phyloP scores from a whole-genome alignment of 2,888 invertebrate species.

The Lochmaea crataegi region DNA sequence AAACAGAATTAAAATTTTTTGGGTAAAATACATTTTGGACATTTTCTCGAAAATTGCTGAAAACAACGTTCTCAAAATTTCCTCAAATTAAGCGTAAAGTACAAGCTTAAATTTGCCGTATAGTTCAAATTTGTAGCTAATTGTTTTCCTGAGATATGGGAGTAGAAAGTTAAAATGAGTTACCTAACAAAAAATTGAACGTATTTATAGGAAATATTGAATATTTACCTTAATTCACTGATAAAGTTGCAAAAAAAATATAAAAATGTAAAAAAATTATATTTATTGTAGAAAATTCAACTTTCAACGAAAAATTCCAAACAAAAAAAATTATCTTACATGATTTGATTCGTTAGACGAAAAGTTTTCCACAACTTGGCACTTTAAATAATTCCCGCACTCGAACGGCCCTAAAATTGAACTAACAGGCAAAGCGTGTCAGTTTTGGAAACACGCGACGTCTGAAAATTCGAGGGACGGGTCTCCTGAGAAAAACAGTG shows the following conservation, averaged over 20 bases:
- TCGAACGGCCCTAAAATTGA: conserved; percentile 13
- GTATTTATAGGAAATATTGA: too few relatives aligned
- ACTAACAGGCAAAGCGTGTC: conserved; percentile 26
- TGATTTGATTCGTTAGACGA: background rate
- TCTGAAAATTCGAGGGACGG: conserved; percentile 32
- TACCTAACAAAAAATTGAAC: too few relatives aligned
- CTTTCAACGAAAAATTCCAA: too few relatives aligned
- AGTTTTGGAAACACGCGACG: conserved; percentile 26
- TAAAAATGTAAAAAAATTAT: background rate
- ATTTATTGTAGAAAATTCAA: background rate
- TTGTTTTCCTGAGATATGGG: too few relatives aligned
- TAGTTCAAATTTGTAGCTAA: too few relatives aligned
- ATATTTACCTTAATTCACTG: background rate
- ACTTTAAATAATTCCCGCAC: conserved; percentile 2
- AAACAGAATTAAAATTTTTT: too few relatives aligned
- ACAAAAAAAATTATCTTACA: conserved; percentile 4
- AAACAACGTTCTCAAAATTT: too few relatives aligned
- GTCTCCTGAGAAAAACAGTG: conserved; percentile 33
- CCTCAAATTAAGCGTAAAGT: too few relatives aligned
- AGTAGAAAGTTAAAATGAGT: too few relatives aligned
- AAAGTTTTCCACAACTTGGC: conserved; percentile 7
- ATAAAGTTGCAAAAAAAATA: background rate
- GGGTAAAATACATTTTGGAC: too few relatives aligned
- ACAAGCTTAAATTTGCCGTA: too few relatives aligned
- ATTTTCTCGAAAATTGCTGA: too few relatives aligned